Base-by-base conservation (phyloP, 2,888 invertebrate species). In the Julus scanicus region DNA sequence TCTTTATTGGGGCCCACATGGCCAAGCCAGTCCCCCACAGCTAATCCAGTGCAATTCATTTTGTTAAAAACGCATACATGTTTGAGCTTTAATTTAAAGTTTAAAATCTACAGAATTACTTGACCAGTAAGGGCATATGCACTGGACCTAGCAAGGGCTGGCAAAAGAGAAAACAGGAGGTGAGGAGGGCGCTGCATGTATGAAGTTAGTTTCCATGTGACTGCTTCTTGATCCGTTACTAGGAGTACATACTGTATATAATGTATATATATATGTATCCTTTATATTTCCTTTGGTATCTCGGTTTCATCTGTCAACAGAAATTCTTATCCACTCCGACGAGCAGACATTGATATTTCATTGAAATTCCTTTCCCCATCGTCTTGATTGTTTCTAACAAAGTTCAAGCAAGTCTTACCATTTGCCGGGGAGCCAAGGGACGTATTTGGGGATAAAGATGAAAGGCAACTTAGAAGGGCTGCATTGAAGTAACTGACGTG, bases 301-400 rank as follows among this genome's bases (percentile, higher is more conserved):
- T 80, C 80, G 80, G 80, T 85, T 85, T 86, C 86, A 48, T 86
- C 53, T 86, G 86, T 86, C 86, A 86, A 86, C 86, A 86, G 48
- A 86, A 86, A 86, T 86, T 86, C 86, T 57, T 86, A 39, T 86
- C 53, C 86, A 86, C 86, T 86, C 53, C 53, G 53, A 86, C 53
- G 86, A 86, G 53, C 63, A 86, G 71, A 44, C 57, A 87, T 87
- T 63, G 87, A 87, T 80, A 87, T 87, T 87, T 80, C 87, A 87
- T 71, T 87, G 87, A 49, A 63, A 87, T 87, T 87, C 87, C 44
- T 44, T 87, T 87, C 57, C 80, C 40, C 85, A 85, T 85, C 85
- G 85, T 44, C 49, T 85, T 85, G 85, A 85, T 85, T 85, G 85
- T 85, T 85, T 85, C 85, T 85, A 85, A 85, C 85, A 85, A 85